phyloP scores from a whole-genome alignment of 1,140 invertebrate species.

The Chelonus insularis region DNA sequence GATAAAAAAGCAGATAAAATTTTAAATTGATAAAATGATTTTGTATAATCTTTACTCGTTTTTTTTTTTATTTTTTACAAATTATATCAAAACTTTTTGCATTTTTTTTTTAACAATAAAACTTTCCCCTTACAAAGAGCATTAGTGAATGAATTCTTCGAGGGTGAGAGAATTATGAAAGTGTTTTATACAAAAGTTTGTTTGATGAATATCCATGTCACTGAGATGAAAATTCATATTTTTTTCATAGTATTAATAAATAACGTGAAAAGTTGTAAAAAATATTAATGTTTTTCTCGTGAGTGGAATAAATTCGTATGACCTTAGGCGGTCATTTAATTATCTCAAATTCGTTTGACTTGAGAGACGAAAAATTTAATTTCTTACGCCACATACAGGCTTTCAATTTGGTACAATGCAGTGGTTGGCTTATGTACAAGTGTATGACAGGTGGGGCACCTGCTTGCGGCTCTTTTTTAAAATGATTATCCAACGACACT shows the following conservation, averaged over 20 bases:
- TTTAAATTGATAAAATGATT: too few relatives aligned
- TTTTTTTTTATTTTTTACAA: too few relatives aligned
- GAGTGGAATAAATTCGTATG: slow-evolving; percentile 46
- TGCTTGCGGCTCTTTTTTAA: slow-evolving; percentile 45
- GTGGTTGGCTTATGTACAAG: too few relatives aligned
- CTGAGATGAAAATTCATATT: slow-evolving; percentile 11
- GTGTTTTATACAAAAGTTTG: background rate
- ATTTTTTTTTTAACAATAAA: too few relatives aligned
- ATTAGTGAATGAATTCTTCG: background rate
- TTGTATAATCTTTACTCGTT: too few relatives aligned
- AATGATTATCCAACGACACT: slow-evolving; percentile 46
- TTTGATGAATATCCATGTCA: slow-evolving; percentile 9
- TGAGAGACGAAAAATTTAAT: slow-evolving; percentile 39
- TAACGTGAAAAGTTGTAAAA: background rate
- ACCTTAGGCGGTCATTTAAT: slow-evolving; percentile 38
- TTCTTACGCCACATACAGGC: slow-evolving; percentile 13
- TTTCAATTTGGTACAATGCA: too few relatives aligned
- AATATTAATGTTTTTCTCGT: slow-evolving; percentile 40
- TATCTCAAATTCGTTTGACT: slow-evolving; percentile 30
- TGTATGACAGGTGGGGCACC: slow-evolving; percentile 37
- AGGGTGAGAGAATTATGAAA: slow-evolving; percentile 29
- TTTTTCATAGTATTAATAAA: background rate
- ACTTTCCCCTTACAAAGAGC: background rate
- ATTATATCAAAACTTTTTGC: too few relatives aligned
- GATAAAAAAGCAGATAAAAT: too few relatives aligned